Base-by-base conservation (phyloP, 2,113 vertebrate genomes). In the Astur gentilis region DNA sequence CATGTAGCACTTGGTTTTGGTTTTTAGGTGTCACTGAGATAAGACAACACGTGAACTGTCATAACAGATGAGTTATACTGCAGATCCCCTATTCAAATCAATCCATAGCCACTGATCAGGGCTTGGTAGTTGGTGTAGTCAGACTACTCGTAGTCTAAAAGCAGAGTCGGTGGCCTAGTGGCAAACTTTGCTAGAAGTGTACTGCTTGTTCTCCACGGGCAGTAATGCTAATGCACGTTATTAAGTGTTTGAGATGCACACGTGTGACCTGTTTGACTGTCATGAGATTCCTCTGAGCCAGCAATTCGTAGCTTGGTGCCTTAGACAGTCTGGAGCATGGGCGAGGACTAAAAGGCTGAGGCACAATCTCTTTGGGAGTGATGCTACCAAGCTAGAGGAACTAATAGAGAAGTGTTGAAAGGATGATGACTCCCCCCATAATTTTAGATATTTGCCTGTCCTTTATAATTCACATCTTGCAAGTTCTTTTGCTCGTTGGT, bases 31-130 rank as follows among this genome's bases (percentile, higher is more conserved):
- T 49, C 20, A 27, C 49, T 72, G 77, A 76, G 32, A 17, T 52
- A 65, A 55, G 45, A n/a, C 8, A 49, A 66, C 7, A 11, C 7
- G 1, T 55, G 52, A 83, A 34, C 36, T 55, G 14, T 32, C 16
- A 17, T 16, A 31, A 5, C 1, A 45, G 78, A n/a, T 32, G 65
- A 73, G 22, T 31, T 86, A 16, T 7, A 15, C 67, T 49, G 12
- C 17, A 66, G 29, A 11, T 60, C 2, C 5, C 25, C 36, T 58
- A 1, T 38, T 79, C 1, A 0, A 64, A 42, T 27, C 72, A 21
- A 16, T 25, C 4, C 23, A 3, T 9, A 45, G 36, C 36, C 21
- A 25, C 27, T 22, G 45, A 11, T 22, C 12, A 0, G 5, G 16
- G 11, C 14, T 13, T 72, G 69, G 27, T 50, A 12, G 69, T 11